Conservation (phyloP, 2,797 vertebrate species). For the Gila robusta region DNA sequence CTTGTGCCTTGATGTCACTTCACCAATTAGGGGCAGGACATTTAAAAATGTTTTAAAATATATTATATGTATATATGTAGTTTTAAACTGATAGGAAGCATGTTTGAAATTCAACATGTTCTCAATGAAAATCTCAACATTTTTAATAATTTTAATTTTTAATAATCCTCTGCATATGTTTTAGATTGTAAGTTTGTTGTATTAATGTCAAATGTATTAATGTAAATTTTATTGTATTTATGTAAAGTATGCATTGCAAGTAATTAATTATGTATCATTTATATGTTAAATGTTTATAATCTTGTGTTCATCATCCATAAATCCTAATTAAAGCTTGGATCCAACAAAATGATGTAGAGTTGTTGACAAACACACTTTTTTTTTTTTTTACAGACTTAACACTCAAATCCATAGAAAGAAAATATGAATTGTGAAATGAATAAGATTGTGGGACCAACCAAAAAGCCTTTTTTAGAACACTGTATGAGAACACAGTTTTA, state of each 20-base stretch:
- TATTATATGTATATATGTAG: not conserved
- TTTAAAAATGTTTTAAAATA: not conserved
- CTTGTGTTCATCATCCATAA: not conserved
- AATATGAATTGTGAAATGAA: no score
- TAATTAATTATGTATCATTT: not conserved
- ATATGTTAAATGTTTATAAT: not conserved
- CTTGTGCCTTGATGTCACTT: conserved; percentile 29
- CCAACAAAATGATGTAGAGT: not conserved
- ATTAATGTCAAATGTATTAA: not conserved
- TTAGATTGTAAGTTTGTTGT: conserved; percentile 1
- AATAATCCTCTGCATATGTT: not conserved
- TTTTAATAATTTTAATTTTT: not conserved
- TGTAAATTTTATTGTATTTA: conserved; percentile 21
- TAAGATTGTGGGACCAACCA: not conserved
- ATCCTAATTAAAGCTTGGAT: not conserved
- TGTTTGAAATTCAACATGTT: not conserved
- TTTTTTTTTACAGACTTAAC: not conserved
- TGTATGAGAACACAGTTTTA: not conserved
- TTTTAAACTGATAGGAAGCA: not conserved
- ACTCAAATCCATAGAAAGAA: not conserved
- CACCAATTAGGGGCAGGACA: not conserved
- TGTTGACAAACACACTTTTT: not conserved
- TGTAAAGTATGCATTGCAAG: not conserved
- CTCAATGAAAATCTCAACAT: not conserved
- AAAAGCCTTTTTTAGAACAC: not conserved